Percentiles rank a stretch among this genome's conserved stretches.
Conservation (phyloP, 2,797 vertebrate genomes). For the Streptopelia turtur region DNA sequence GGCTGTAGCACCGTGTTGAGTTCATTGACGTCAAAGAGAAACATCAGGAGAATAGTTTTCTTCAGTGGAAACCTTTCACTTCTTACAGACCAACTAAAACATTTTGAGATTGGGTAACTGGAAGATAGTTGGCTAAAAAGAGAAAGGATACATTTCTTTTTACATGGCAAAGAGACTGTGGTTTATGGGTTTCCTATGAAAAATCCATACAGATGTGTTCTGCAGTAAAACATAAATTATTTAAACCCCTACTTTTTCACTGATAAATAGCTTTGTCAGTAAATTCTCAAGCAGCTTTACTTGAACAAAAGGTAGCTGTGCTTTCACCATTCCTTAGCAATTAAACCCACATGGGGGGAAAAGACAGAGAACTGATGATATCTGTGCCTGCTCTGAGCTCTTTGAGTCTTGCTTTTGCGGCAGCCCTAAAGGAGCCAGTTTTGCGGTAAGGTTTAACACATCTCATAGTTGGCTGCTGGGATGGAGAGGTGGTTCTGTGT, state of each 20-base stretch:
- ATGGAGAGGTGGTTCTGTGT: background rate
- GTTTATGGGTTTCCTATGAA: conserved; percentile 8
- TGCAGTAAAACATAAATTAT: background rate
- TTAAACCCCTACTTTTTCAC: conserved; percentile 7
- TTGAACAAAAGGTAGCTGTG: conserved; percentile 3
- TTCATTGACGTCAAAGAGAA: background rate
- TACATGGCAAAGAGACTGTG: background rate
- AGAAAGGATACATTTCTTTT: background rate
- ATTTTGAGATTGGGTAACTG: conserved; percentile 6
- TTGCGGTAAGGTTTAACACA: background rate
- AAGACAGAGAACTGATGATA: background rate
- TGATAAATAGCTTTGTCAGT: conserved; percentile 21
- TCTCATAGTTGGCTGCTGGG: background rate
- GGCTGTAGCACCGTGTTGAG: background rate
- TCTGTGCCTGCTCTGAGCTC: background rate
- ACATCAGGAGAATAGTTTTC: background rate
- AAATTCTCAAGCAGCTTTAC: background rate
- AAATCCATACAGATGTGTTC: background rate
- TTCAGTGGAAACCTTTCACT: conserved; percentile 7
- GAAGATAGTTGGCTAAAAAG: background rate
- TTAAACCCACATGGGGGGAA: background rate
- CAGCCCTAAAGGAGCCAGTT: background rate
- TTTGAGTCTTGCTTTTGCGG: background rate
- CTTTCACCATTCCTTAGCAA: conserved; percentile 9
- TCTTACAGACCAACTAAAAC: conserved; percentile 1